Evolutionary conservation across 2,797 vertebrate genomes (phyloP).

Genomic region (Sphenopsis melanotis): DNA sequence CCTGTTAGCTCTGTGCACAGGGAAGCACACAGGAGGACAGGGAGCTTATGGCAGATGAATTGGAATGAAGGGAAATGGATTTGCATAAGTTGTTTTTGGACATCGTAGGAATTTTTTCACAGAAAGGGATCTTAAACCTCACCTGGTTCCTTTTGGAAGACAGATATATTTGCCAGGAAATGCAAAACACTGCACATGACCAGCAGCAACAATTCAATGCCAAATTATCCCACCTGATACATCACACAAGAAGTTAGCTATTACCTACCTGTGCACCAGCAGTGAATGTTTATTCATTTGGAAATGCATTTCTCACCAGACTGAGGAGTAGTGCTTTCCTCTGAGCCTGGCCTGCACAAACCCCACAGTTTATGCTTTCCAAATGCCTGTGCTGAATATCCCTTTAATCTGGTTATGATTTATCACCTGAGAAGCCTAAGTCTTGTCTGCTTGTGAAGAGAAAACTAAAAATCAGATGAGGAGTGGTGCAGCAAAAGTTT

Average conservation of each 20-base stretch:
- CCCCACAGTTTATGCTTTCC: not conserved
- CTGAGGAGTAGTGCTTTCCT: constrained; percentile 19
- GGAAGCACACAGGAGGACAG: not conserved
- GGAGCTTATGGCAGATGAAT: not conserved
- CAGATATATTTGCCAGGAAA: not conserved
- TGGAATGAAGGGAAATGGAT: not conserved
- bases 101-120: fast-evolving
- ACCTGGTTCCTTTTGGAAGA: not conserved
- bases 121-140: not conserved
- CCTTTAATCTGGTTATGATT: not conserved
- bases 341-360: constrained; percentile 12
- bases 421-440: not conserved
- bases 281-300: constrained; percentile 54
- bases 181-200: not conserved
- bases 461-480: not conserved
- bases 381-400: not conserved
- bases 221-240: constrained; percentile 30
- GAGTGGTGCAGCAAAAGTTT: not conserved
- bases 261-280: not conserved
- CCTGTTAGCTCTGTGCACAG: not conserved
- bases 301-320: constrained; percentile 19
- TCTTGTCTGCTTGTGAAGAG: not conserved
- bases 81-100: not conserved
- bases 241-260: constrained; percentile 9
- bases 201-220: constrained; percentile 29